phyloP scores from a whole-genome alignment of 2,797 vertebrate species.

The Vireo griseus region DNA sequence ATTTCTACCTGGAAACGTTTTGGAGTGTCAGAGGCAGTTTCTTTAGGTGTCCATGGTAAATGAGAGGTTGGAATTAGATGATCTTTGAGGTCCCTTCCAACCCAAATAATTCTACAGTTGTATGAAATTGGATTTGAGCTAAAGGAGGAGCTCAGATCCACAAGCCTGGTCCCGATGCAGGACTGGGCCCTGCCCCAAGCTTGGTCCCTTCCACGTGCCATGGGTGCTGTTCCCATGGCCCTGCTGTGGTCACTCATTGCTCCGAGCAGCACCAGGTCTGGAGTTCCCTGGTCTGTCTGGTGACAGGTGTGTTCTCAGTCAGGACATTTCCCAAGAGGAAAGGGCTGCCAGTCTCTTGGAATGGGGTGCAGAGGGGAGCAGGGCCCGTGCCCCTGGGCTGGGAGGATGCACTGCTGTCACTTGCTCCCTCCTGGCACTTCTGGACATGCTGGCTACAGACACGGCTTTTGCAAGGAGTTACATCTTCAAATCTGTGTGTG shows the following conservation, averaged over 20 bases:
- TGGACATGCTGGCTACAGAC: background rate
- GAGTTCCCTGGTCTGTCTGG: background rate
- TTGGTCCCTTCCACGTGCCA: background rate
- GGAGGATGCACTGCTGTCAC: background rate
- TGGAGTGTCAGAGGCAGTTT: background rate
- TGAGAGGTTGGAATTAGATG: background rate
- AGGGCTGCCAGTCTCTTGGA: background rate
- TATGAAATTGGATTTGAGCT: background rate
- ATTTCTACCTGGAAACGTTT: background rate
- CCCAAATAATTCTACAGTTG: background rate
- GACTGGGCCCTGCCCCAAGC: background rate
- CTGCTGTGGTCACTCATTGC: background rate
- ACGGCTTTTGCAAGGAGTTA: background rate
- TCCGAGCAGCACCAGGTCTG: background rate
- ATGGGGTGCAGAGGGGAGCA: too few species aligned
- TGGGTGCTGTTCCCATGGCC: background rate
- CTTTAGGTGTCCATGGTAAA: background rate
- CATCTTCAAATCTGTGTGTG: background rate
- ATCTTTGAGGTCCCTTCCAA: background rate
- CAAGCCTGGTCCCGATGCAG: background rate
- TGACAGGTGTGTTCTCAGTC: background rate
- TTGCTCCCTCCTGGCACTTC: background rate
- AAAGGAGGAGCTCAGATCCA: background rate
- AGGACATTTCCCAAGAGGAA: background rate
- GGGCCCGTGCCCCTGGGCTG: rapidly evolving